These are phyloP conservation scores for Muricea muricata DNA, from an alignment of 92 coral and sea anemone species.

Conservation along the genomic window DNA sequence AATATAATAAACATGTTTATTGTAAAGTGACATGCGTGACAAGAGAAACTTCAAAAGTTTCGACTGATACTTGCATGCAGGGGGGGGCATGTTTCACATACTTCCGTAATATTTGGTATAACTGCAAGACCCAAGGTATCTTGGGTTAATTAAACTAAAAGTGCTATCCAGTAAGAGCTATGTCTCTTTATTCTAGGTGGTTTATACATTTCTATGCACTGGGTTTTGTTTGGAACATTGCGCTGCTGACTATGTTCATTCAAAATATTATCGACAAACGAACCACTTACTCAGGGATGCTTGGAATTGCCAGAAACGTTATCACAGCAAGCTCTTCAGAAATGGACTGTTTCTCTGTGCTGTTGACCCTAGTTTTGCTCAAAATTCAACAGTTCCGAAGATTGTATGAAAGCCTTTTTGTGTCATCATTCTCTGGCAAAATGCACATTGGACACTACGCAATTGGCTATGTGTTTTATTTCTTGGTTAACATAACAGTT, in stretches of 20 bases:
- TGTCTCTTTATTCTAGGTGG: conserved; percentile 72
- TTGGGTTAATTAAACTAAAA: too few species aligned
- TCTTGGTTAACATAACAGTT: conserved; percentile 73
- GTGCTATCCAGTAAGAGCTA: too few species aligned
- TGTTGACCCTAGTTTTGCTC: conserved; percentile 74
- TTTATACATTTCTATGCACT: conserved; percentile 87
- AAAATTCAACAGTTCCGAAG: conserved; percentile 81
- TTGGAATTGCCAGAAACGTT: not conserved
- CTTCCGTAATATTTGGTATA: too few species aligned
- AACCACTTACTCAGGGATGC: not conserved
- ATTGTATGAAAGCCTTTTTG: conserved; percentile 77
- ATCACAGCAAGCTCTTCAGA: conserved; percentile 30
- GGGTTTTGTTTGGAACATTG: conserved; percentile 67
- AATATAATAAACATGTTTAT: too few species aligned
- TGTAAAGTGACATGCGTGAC: too few species aligned
- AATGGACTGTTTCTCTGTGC: conserved; percentile 71
- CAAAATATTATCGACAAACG: conserved; percentile 53
- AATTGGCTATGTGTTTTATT: conserved; percentile 75
- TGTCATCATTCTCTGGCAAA: conserved; percentile 80
- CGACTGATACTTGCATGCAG: too few species aligned
- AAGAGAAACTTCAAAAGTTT: too few species aligned
- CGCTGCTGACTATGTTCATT: conserved; percentile 49
- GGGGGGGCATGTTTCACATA: too few species aligned
- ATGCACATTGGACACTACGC: conserved; percentile 81
- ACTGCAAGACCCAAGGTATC: too few species aligned